Conservation (phyloP, 2,888 invertebrate species). For the Rotaria socialis region DNA sequence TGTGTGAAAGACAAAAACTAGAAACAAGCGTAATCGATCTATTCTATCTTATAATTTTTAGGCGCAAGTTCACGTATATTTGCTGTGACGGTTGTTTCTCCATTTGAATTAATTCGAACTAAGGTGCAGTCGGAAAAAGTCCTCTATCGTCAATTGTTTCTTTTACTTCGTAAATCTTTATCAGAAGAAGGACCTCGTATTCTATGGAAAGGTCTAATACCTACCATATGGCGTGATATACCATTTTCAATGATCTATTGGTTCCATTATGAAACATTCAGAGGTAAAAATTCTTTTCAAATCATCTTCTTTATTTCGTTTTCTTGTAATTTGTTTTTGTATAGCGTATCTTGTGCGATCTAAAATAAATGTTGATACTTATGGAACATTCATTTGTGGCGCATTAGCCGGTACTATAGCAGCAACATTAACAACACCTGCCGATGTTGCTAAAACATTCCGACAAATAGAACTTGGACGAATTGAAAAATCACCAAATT, state of each 20-base stretch:
- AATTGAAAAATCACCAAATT: not conserved
- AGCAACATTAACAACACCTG: slow-evolving; percentile 83
- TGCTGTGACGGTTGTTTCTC: slow-evolving; percentile 78
- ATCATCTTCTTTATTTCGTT: too few relatives aligned
- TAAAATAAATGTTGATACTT: not conserved
- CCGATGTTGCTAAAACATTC: slow-evolving; percentile 96
- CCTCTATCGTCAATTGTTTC: slow-evolving; percentile 60
- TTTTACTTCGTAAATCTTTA: slow-evolving; percentile 37
- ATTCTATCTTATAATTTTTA: slow-evolving; percentile 59
- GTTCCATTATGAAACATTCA: slow-evolving; percentile 42
- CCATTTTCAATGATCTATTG: slow-evolving; percentile 67
- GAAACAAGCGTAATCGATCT: not conserved
- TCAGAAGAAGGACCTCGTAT: slow-evolving; percentile 61
- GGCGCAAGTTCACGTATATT: slow-evolving; percentile 65
- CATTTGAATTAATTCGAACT: slow-evolving; percentile 88
- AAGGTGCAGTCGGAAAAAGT: slow-evolving; percentile 93
- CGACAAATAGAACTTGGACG: slow-evolving; percentile 62
- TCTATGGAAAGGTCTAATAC: slow-evolving; percentile 79
- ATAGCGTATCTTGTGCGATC: slow-evolving; percentile 22
- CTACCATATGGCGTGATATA: slow-evolving; percentile 85
- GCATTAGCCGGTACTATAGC: slow-evolving; percentile 68
- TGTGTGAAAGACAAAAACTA: not conserved
- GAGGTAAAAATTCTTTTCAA: not conserved
- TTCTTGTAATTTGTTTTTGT: not conserved
- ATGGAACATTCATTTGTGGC: slow-evolving; percentile 41